These are phyloP conservation scores for Oryzias javanicus DNA, from an alignment of 2,113 vertebrate species.

Conservation along the genomic window DNA sequence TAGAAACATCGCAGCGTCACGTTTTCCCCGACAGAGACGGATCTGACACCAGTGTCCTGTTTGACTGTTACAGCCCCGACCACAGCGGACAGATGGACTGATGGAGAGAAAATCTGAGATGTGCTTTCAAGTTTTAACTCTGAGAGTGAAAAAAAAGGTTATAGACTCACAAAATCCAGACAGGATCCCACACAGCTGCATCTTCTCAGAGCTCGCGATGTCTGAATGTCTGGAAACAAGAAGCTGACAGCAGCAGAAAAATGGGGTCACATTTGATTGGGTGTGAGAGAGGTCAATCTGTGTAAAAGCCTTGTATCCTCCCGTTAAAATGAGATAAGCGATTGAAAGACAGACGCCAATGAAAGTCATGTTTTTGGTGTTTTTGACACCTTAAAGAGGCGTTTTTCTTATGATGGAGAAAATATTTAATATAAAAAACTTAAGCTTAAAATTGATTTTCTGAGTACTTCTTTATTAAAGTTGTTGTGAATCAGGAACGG, in stretches of 20 bases:
- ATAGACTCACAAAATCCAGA: conserved; percentile 39
- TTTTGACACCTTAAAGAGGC: too few species aligned
- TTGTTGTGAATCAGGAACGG: too few species aligned
- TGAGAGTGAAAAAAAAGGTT: not conserved
- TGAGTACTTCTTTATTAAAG: too few species aligned
- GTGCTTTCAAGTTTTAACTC: not conserved
- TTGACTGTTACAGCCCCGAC: not conserved
- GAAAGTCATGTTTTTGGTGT: too few species aligned
- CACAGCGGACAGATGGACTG: conserved; percentile 25
- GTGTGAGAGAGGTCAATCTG: too few species aligned
- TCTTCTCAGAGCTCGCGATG: conserved; percentile 4
- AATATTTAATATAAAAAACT: too few species aligned
- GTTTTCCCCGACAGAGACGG: conserved; percentile 30
- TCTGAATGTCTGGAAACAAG: not conserved
- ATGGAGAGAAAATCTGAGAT: not conserved
- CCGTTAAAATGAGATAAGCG: too few species aligned
- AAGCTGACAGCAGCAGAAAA: conserved; percentile 1
- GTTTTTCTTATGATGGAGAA: too few species aligned
- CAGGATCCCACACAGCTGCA: conserved; percentile 15
- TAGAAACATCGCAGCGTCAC: conserved; percentile 54
- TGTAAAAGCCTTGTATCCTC: too few species aligned
- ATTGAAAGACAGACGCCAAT: too few species aligned
- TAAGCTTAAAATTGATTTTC: too few species aligned
- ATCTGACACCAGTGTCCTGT: conserved; percentile 35
- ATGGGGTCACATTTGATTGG: conserved; percentile 2